phyloP scores from a whole-genome alignment of 2,888 invertebrate species.

The Lasioglossum marginatum region DNA sequence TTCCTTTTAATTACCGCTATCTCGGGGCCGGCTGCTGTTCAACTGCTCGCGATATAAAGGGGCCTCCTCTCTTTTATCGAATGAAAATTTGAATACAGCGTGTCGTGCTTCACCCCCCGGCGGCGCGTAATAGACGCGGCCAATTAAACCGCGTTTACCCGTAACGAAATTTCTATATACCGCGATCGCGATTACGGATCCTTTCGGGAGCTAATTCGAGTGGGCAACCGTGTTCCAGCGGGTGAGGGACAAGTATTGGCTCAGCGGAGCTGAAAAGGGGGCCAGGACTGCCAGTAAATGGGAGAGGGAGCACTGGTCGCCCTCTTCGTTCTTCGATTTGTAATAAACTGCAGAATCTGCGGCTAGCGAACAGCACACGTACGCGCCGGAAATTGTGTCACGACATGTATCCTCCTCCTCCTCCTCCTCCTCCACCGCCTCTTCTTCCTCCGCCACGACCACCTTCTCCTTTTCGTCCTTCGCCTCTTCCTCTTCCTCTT shows the following conservation, averaged over 20 bases:
- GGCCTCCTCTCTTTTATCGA: neutral
- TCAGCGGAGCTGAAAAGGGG: conserved; percentile 1
- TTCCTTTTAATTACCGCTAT: neutral
- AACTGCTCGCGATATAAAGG: neutral
- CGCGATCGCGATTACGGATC: neutral
- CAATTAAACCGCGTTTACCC: conserved; percentile 10
- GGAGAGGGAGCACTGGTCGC: neutral
- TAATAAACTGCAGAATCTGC: conserved; percentile 55
- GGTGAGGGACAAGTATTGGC: neutral
- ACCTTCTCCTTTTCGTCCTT: neutral
- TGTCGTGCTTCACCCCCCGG: neutral
- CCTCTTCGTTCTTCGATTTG: conserved; percentile 39
- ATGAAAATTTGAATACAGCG: conserved; percentile 8
- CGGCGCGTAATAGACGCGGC: neutral
- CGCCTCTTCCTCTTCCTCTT: neutral
- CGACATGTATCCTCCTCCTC: conserved; percentile 34
- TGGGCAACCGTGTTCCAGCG: neutral
- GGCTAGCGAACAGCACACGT: conserved; percentile 42
- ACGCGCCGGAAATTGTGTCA: conserved; percentile 44
- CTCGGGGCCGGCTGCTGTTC: neutral
- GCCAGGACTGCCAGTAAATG: neutral
- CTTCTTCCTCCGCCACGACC: neutral
- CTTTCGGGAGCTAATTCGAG: neutral
- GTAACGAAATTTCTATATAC: neutral
- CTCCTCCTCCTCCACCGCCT: neutral